Base-by-base conservation (phyloP, 2,888 invertebrate species). In the Rugalucina vietnamica region DNA sequence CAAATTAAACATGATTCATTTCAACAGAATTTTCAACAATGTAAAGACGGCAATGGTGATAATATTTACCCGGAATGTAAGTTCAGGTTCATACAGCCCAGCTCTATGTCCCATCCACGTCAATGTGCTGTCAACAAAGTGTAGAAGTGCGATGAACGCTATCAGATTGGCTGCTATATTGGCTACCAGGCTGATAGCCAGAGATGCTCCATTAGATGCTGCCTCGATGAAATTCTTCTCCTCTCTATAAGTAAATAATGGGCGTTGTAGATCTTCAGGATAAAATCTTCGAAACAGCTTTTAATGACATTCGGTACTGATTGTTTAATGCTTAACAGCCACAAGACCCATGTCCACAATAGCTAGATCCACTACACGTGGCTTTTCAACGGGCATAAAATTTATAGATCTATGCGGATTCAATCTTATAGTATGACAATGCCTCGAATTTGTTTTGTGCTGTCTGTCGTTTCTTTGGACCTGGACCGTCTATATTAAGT, bases 121-220 rank as follows among this genome's bases (percentile, higher is more conserved):
- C 29, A 99, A 95, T 0, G 98, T 92, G 0, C 97, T 97, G 95
- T 99, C 98, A 0, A 98, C 89, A 93, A 99, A 98, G 0, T 97
- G 96, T 4, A 99, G 96, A 86, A 98, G 96, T 0, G 99, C 97
- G 0, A 99, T 96, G 93, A 99, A 98, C 0, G 98, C 98, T 0
- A 99, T 97, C 21, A 99, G 96, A 92, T 98, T 99, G 12, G 98
- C 98, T 5, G 97, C 96, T 85, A 99, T 98, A 89, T 98, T 98
- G 12, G 97, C 96, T 14, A 99, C 96, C 1, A 99, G 96, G 0
- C 96, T 96, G 2, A 98, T 97, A 0, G 97, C 98, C 91, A 97
- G 96, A 14, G 96, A 96, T 0, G 98, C 98, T 0, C 99, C 99
- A 91, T 97, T 97, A 0, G 97, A 97, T 0, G 98, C 98, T 0